Percentiles rank a stretch among this genome's conserved stretches.
These are phyloP conservation scores for Hipposideros armiger DNA, from an alignment of 2,113 vertebrate genomes.

Conservation along the genomic window DNA sequence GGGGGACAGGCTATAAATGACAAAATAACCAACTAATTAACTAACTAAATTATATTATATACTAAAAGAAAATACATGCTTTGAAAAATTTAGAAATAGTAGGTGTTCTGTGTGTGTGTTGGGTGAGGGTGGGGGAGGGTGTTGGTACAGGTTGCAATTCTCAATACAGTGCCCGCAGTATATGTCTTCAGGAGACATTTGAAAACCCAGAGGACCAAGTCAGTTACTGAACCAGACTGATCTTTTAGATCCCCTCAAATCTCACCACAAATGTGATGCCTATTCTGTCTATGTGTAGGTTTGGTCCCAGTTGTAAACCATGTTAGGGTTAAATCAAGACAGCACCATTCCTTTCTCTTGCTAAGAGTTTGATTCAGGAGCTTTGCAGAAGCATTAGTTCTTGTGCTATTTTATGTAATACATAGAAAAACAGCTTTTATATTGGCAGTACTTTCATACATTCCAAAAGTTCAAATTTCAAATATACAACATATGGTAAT, in stretches of 20 bases:
- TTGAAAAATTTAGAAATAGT: background rate
- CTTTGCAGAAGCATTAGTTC: background rate
- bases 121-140: rapidly evolving
- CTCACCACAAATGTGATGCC: background rate
- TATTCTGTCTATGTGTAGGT: background rate
- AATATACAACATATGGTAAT: constrained; percentile 21
- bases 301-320: background rate
- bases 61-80: constrained; percentile 18
- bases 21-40: too few species aligned
- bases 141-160: background rate
- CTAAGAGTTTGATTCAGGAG: constrained; percentile 33
- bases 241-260: background rate
- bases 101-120: background rate
- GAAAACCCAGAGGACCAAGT: background rate
- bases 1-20: background rate
- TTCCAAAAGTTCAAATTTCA: constrained; percentile 55
- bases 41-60: background rate
- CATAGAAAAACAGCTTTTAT: constrained; percentile 34
- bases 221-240: background rate
- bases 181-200: background rate
- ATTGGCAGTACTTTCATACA: constrained; percentile 17
- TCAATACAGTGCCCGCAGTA: background rate
- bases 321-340: background rate
- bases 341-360: background rate
- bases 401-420: constrained; percentile 30